Evolutionary conservation across 2,888 invertebrate species (phyloP), one percentile per base, ranked within the genome.

Genomic region (Dynastes maya): DNA sequence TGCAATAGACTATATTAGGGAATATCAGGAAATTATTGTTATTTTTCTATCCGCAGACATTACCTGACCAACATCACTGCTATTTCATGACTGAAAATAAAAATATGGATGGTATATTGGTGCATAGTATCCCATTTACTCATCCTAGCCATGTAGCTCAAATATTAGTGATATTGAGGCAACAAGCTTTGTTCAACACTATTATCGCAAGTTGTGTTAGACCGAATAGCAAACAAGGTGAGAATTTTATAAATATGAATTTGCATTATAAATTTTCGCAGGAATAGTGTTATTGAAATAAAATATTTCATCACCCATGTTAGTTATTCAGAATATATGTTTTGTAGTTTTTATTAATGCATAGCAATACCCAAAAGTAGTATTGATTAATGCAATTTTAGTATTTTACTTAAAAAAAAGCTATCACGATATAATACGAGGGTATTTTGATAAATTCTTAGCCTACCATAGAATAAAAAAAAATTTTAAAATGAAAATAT

Each of bases 1-100:
- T 64, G 75, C 40, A 29, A 11, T 32, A 53, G 32, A 55, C 16
- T 29, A 8, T 0, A 1, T 22, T 58, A 58, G n/a, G 13, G 8
- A 16, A 16, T 58, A 22, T 4, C 2, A 5, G 22, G 2, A n/a
- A 22, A 0, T 37, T 37, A 37, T 37, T 55, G n/a, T 22, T 58
- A 58, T 2, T 58, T 3, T 58, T 61, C 45, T 81, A 82, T 82
- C 89, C 88, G 16, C 89, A 96, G 96, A 95, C 94, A 78, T 90
- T 98, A 67, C 97, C 98, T 0, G 98, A 97, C 87, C 98, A 98
- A 87, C 94, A 94, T 78, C 98, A 98, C 87, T 97, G 97, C 86
- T 98, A 97, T 89, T 97, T 96, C 88, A 92, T 98, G 90, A 97
- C 97, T 37, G 96, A 96, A 87, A 94, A 94, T 81, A 92, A 92